A percentile compares a stretch with the other conserved stretches of the same genome.
phyloP scores from a whole-genome alignment of 2,888 invertebrate species.

The Nephrotoma appendiculata region DNA sequence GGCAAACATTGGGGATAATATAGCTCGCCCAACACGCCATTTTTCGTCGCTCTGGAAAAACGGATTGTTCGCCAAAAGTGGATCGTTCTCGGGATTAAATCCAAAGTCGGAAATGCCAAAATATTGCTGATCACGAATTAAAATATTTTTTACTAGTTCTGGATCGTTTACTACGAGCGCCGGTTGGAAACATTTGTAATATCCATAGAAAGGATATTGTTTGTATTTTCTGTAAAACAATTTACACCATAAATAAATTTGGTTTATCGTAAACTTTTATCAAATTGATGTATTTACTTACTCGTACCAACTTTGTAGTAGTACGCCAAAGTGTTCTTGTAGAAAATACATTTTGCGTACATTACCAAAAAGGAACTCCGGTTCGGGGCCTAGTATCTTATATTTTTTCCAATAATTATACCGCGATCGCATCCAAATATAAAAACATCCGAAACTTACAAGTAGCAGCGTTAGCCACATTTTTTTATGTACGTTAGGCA shows the following conservation, averaged over 20 bases:
- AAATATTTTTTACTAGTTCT: neutral
- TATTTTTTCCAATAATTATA: neutral
- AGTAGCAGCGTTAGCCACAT: neutral
- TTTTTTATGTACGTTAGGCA: neutral
- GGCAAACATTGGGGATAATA: neutral
- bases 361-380: neutral
- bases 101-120: neutral
- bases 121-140: neutral
- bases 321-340: neutral
- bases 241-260: too few relatives aligned
- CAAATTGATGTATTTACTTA: neutral
- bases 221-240: too few relatives aligned
- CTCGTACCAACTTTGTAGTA: neutral
- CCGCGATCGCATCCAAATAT: neutral
- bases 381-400: neutral
- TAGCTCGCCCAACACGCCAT: neutral
- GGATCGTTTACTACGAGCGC: neutral
- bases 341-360: neutral
- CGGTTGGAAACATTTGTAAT: neutral
- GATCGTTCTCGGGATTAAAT: neutral
- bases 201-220: neutral
- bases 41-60: neutral
- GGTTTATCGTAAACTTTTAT: too few relatives aligned
- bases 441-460: neutral
- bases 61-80: neutral